phyloP scores from a whole-genome alignment of 2,888 invertebrate genomes.

The Acronicta alni region DNA sequence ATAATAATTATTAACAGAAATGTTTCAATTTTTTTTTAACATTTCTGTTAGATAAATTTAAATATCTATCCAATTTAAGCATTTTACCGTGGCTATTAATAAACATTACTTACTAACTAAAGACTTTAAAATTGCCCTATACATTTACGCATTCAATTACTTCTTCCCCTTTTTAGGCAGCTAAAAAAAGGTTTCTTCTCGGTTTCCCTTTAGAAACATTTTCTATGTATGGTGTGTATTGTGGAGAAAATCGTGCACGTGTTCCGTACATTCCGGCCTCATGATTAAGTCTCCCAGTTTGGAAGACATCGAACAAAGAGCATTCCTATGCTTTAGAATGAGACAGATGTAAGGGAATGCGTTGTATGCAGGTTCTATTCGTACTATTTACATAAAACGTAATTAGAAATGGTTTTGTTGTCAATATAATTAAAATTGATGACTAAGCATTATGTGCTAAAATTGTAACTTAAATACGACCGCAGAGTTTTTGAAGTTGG shows the following conservation, averaged over 20 bases:
- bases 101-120: conserved; percentile 2
- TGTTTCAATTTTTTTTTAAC: no score
- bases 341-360: conserved; percentile 53
- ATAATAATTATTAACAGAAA: no score
- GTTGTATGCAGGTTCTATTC: conserved; percentile 26
- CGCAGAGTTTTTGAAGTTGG: no score
- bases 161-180: neutral
- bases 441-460: neutral
- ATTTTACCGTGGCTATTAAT: neutral
- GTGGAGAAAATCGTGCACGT: conserved; percentile 58
- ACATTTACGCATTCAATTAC: neutral
- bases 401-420: conserved; percentile 27
- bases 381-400: conserved; percentile 34
- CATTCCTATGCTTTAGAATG: conserved; percentile 62
- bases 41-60: no score
- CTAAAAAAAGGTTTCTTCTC: conserved; percentile 1
- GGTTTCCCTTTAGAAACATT: conserved; percentile 18
- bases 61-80: neutral
- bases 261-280: conserved; percentile 66
- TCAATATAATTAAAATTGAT: conserved; percentile 1
- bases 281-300: conserved; percentile 71
- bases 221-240: conserved; percentile 24
- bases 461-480: no score
- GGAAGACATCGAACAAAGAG: conserved; percentile 68
- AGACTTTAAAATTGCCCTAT: conserved; percentile 1